phyloP scores from a whole-genome alignment of 2,888 invertebrate species.

The Elaeidobius kamerunicus region DNA sequence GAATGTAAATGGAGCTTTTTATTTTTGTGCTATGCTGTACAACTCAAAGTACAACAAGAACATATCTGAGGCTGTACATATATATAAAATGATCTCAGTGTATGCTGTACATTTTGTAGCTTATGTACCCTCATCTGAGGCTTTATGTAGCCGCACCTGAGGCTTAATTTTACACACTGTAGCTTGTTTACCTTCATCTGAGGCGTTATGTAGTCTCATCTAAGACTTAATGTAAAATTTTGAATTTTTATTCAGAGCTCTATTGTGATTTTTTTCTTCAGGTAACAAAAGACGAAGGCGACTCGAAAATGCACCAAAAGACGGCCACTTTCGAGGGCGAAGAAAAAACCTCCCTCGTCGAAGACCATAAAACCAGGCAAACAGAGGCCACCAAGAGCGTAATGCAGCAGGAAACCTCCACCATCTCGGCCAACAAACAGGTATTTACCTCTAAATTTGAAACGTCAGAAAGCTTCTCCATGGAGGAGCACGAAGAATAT shows the following conservation, averaged over 20 bases:
- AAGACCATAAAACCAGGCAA: constrained; percentile 44
- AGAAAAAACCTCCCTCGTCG: constrained; percentile 45
- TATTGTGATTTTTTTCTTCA: constrained; percentile 34
- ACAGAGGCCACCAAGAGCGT: constrained; percentile 44
- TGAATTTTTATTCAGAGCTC: not conserved
- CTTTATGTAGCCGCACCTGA: no score
- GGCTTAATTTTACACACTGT: no score
- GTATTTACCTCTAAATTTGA: constrained; percentile 45
- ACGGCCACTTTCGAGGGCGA: constrained; percentile 46
- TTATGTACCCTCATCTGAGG: no score
- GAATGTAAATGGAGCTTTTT: no score
- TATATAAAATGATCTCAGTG: no score
- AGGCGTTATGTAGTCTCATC: no score
- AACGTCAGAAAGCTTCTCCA: constrained; percentile 47
- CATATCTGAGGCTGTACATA: no score
- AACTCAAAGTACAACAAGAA: no score
- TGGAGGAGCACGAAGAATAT: constrained; percentile 49
- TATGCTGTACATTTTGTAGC: no score
- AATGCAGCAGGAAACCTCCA: constrained; percentile 40
- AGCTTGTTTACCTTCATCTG: no score
- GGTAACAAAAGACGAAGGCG: constrained; percentile 46
- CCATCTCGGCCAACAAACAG: constrained; percentile 44
- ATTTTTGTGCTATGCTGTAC: no score
- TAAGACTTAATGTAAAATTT: not conserved
- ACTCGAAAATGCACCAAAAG: constrained; percentile 46